These are phyloP conservation scores for Bombus fervidus DNA, from an alignment of 1,140 invertebrate genomes.

Conservation along the genomic window DNA sequence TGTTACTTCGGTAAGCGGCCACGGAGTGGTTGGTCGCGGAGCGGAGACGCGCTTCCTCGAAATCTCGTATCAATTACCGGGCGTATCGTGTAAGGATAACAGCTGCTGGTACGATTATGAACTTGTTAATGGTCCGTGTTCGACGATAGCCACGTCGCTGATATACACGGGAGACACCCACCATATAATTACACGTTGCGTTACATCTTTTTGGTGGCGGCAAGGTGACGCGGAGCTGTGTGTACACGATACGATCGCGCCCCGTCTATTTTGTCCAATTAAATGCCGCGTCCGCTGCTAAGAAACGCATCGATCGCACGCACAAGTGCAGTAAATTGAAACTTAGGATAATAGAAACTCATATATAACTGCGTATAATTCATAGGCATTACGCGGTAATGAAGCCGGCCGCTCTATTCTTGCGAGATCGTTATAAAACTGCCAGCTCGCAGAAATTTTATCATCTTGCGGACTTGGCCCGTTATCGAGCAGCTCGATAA, in stretches of 20 bases:
- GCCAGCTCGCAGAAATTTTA: background rate
- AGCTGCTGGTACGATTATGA: constrained; percentile 59
- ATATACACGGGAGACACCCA: constrained; percentile 51
- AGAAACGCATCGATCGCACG: constrained; percentile 15
- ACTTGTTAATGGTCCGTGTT: constrained; percentile 62
- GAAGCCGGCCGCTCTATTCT: background rate
- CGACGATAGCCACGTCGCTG: constrained; percentile 27
- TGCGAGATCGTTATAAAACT: background rate
- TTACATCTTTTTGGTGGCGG: constrained; percentile 22
- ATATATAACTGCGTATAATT: constrained; percentile 20
- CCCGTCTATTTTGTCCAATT: constrained; percentile 37
- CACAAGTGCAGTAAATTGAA: constrained; percentile 33
- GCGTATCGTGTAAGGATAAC: constrained; percentile 59
- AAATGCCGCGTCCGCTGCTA: background rate
- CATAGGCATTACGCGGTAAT: constrained; percentile 22
- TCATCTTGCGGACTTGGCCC: background rate
- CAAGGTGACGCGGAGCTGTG: background rate
- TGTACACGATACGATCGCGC: constrained; percentile 26
- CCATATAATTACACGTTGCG: constrained; percentile 59
- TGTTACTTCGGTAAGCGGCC: background rate
- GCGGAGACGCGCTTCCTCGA: constrained; percentile 53
- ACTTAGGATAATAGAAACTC: constrained; percentile 35
- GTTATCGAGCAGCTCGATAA: background rate
- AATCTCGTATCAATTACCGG: constrained; percentile 65
- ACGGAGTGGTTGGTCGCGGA: background rate